Conservation (phyloP, 1,140 invertebrate species). For the Cataglyphis hispanica region DNA sequence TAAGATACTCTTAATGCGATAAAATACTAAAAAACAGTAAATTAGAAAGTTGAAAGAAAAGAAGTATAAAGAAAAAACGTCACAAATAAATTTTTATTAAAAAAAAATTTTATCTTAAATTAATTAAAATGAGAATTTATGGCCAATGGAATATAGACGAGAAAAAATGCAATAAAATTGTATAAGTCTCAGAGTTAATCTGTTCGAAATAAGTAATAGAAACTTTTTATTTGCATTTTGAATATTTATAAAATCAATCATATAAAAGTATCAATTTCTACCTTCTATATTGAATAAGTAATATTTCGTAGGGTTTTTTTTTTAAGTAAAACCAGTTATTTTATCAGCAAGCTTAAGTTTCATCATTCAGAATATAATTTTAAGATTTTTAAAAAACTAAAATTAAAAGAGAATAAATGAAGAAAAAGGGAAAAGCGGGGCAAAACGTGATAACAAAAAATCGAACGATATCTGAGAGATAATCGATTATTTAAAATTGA, state of each 20-base stretch:
- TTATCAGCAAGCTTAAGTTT: slow-evolving; percentile 36
- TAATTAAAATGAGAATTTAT: not conserved
- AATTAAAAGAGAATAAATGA: not conserved
- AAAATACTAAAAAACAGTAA: slow-evolving; percentile 7
- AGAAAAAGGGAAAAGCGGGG: not conserved
- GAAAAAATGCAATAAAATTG: not conserved
- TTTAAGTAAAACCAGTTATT: not conserved
- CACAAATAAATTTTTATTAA: slow-evolving; percentile 1
- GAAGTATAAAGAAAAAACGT: too few relatives aligned
- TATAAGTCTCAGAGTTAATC: not conserved
- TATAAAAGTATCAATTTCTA: not conserved
- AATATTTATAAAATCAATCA: not conserved
- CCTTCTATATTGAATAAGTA: not conserved
- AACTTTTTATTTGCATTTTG: not conserved
- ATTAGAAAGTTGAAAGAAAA: not conserved
- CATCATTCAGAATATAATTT: not conserved
- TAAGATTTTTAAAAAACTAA: not conserved
- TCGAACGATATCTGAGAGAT: not conserved
- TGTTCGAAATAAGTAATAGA: not conserved
- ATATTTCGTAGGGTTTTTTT: not conserved
- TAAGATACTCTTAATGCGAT: slow-evolving; percentile 8
- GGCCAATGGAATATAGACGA: not conserved
- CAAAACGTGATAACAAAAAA: not conserved
- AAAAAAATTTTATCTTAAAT: not conserved
- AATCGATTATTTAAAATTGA: slow-evolving; percentile 59